A percentile compares a stretch with the other conserved stretches of the same genome.
These are phyloP conservation scores for Flexamia atlantica DNA, from an alignment of 2,888 invertebrate genomes.

Conservation along the genomic window DNA sequence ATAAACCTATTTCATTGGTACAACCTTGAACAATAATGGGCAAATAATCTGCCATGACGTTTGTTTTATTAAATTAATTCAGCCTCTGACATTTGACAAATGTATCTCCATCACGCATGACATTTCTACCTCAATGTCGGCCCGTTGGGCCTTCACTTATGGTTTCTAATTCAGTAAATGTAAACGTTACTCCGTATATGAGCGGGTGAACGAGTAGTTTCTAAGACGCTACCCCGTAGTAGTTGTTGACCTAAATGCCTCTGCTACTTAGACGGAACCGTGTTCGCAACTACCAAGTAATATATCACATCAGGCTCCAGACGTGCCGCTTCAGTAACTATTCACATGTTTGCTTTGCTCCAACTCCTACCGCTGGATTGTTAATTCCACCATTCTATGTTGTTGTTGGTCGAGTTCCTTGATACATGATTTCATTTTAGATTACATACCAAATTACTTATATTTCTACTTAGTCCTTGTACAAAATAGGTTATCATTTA, in stretches of 20 bases:
- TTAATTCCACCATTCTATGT: background rate
- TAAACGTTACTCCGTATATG: background rate
- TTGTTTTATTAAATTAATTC: background rate
- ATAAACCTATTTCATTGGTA: too few species aligned
- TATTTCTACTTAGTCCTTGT: too few species aligned
- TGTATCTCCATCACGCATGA: background rate
- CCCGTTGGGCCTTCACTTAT: background rate
- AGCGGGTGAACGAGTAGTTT: background rate
- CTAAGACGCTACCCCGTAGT: background rate
- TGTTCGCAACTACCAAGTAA: background rate
- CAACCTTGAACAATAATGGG: too few species aligned
- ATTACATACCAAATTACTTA: too few species aligned
- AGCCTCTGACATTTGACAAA: slow-evolving; percentile 10
- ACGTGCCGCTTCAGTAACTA: background rate
- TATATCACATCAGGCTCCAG: background rate
- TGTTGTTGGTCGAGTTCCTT: background rate
- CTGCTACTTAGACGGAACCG: background rate
- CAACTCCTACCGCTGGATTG: background rate
- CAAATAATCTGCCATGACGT: background rate
- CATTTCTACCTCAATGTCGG: slow-evolving; percentile 27
- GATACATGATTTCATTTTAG: too few species aligned
- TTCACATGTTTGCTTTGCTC: background rate
- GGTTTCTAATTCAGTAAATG: background rate
- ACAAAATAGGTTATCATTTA: too few species aligned
- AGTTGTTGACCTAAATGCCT: background rate